Percentiles rank a stretch among this genome's conserved stretches.
Conservation (phyloP, 1,140 invertebrate genomes). For the Drosophila mauritiana region DNA sequence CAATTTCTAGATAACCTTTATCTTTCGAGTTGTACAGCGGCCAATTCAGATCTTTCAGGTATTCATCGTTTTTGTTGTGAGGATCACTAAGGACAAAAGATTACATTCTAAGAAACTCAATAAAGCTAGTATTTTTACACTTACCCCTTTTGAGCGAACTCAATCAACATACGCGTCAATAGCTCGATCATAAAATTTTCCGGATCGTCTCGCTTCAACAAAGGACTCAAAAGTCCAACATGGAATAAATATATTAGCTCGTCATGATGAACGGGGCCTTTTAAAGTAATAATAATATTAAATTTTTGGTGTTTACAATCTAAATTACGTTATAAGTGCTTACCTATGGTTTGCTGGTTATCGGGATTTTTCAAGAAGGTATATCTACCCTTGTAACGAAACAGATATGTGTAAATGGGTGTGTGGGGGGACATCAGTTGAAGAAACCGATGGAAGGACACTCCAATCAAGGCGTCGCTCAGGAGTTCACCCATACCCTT, state of each 20-base stretch:
- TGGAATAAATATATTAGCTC: conserved; percentile 88
- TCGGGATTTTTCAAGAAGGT: conserved; percentile 85
- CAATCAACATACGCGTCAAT: conserved; percentile 85
- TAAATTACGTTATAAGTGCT: background rate
- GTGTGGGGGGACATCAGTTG: conserved; percentile 85
- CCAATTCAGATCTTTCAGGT: conserved; percentile 84
- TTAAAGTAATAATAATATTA: background rate
- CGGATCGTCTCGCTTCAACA: conserved; percentile 84
- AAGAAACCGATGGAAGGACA: conserved; percentile 85
- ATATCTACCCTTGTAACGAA: conserved; percentile 86
- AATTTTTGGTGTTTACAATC: background rate
- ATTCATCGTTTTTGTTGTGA: conserved; percentile 57
- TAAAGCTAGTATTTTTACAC: background rate
- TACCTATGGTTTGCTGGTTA: conserved; percentile 84
- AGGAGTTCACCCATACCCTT: conserved; percentile 79
- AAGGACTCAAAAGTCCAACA: conserved; percentile 78
- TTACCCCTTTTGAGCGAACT: conserved; percentile 85
- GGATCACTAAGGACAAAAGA: conserved; percentile 51
- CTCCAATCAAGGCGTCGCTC: conserved; percentile 85
- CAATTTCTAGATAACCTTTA: conserved; percentile 86
- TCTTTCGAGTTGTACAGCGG: conserved; percentile 82
- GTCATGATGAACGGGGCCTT: conserved; percentile 87
- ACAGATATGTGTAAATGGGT: conserved; percentile 86
- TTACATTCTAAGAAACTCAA: no score
- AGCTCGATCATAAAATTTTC: conserved; percentile 85